Base-by-base conservation (phyloP, 2,797 vertebrate genomes). In the Tangara arthus region DNA sequence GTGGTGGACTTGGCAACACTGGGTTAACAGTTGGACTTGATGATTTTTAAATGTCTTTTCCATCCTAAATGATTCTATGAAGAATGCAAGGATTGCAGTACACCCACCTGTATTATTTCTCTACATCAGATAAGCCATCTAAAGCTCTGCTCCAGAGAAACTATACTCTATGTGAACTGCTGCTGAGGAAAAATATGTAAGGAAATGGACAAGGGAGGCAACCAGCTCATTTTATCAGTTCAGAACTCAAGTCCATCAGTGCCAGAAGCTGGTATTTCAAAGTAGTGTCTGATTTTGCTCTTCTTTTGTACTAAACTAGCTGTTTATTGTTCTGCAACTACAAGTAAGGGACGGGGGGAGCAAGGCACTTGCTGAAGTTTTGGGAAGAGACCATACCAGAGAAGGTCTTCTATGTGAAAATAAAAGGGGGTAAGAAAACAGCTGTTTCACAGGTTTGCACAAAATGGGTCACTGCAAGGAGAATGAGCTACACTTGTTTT, bases 391-490 rank as follows among this genome's bases (percentile, higher is more conserved):
- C 21, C 32, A 12, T 7, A 41, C 15, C 4, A 17, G 21, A 56
- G 61, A 63, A 68, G 16, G 35, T 59, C 44, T 4, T 7, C 37
- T 10, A 55, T 6, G 3, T 19, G 20, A 81, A 90, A 75, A 50
- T 59, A 46, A 87, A 87, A 81, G 22, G 1, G 5, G 4, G 30
- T 55, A 70, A 59, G 21, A 49, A 85, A 64, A 46, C 19, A 73
- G n/a, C 27, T 78, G 41, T 27, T 60, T 88, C 27, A 30, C 49
- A 71, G 55, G 44, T 41, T 84, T 12, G 5, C 23, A 23, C 21
- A 65, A 69, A 73, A 81, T 0, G 0, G 11, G 22, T 50, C 6
- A 0, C 28, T 30, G 23, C 1, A 3, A 71, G 22, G 17, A 59
- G 7, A 55, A 20, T 6, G 6, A 60, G 17, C 30, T 69, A 13